Percentiles rank a stretch among this genome's conserved stretches.
Evolutionary conservation across 2,888 invertebrate species (phyloP).

Genomic region (Protonemura montana): DNA sequence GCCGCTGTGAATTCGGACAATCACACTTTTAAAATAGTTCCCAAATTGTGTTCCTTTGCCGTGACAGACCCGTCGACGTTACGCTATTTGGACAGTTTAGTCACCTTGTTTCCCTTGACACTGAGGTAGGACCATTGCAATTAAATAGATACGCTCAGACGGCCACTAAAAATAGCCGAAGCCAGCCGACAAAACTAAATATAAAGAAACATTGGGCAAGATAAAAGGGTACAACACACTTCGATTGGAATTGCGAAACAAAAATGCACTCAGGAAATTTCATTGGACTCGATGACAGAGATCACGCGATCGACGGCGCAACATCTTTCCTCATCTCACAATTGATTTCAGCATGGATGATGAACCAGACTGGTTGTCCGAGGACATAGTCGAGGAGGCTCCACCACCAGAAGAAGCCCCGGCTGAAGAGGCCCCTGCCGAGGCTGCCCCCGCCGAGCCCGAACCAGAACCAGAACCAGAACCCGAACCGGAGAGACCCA

Average conservation of each 20-base stretch:
- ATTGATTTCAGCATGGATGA: constrained; percentile 38
- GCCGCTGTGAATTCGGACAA: neutral
- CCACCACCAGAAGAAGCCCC: constrained; percentile 58
- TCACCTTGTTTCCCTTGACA: neutral
- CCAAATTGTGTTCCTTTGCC: neutral
- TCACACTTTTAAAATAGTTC: neutral
- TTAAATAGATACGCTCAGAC: neutral
- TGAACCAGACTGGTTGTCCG: constrained; percentile 41
- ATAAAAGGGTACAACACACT: neutral
- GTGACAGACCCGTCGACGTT: neutral
- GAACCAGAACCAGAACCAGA: constrained; percentile 53
- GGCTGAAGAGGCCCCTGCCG: constrained; percentile 59
- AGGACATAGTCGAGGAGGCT: constrained; percentile 37
- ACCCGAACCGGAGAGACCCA: constrained; percentile 59
- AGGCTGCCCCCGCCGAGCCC: constrained; percentile 54
- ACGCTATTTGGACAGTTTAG: neutral
- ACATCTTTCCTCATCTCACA: too few relatives aligned
- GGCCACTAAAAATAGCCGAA: neutral
- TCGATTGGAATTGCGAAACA: neutral
- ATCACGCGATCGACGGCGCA: neutral
- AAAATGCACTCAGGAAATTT: neutral
- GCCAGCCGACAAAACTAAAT: neutral
- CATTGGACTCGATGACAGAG: neutral
- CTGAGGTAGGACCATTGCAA: neutral
- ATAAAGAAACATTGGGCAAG: neutral